Base-by-base conservation (phyloP, 2,113 vertebrate species). In the Perccottus glenii region DNA sequence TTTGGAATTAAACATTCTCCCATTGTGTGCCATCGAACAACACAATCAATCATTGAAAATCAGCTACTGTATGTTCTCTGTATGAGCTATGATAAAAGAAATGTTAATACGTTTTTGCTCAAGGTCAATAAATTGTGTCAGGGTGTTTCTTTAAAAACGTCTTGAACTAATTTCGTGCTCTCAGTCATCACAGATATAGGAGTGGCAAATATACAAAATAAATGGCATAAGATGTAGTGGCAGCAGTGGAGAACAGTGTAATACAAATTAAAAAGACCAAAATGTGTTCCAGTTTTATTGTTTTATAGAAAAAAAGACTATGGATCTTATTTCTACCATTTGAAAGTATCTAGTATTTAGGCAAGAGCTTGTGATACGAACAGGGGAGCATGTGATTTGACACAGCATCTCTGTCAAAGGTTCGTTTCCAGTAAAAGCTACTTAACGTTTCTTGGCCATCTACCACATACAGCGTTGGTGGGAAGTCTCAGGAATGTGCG, bases 401-500 rank as follows among this genome's bases (percentile, higher is more conserved):
- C 32, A 12, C 33, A n/a, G 33, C 45, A 15, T 65, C 5, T 32
- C 35, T 44, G 52, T 60, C 44, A 73, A 6, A 16, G 7, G 32
- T 9, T 49, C 47, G n/a, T 57, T 70, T 33, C 15, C 35, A 33
- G 44, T 36, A 35, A 62, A 77, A 45, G 42, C 52, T 27, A 6
- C 48, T 43, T 48, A 50, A 59, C 35, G 62, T 40, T 11, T n/a
- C 44, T 40, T 38, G 45, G 4, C 40, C 40, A 51, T 83, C 14
- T 67, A 55, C 62, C 35, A 44, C 49, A 70, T 9, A 35, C 4
- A 3, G 33, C 49, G 15, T 16, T 46, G 33, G 70, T 66, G 19
- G 38, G 59, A 67, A 60, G 60, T 62, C 33, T 49, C 35, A 73
- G 58, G 57, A 80, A 79, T 64, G 60, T 60, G 62, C 15, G n/a